These are phyloP conservation scores for Rhagonycha lutea DNA, from an alignment of 2,888 invertebrate species.

Conservation along the genomic window DNA sequence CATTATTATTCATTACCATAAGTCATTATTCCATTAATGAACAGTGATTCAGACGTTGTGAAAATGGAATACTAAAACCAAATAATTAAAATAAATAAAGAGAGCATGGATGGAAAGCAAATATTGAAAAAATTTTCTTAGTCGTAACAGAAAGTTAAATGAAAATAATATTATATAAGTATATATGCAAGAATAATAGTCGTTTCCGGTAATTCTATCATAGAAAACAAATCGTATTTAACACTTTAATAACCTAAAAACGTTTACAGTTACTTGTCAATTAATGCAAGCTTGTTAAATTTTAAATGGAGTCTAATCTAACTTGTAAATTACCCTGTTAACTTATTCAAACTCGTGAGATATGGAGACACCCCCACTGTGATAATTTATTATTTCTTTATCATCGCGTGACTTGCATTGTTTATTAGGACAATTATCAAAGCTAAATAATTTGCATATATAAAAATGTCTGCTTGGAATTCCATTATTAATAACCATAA, in stretches of 20 bases:
- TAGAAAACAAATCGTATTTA: background rate
- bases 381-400: conserved; percentile 47
- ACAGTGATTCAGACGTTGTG: no score
- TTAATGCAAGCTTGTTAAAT: conserved; percentile 42
- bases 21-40: no score
- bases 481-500: conserved; percentile 31
- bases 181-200: background rate
- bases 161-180: background rate
- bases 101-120: background rate
- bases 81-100: no score
- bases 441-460: conserved; percentile 44
- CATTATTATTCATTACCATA: no score
- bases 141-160: background rate
- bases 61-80: no score
- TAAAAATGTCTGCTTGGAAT: conserved; percentile 31
- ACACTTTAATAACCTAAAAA: conserved; percentile 28
- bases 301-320: conserved; percentile 46
- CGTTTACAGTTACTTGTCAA: conserved; percentile 45
- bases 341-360: conserved; percentile 45
- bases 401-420: conserved; percentile 47
- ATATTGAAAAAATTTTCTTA: background rate
- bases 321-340: conserved; percentile 47
- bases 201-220: background rate
- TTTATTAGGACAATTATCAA: conserved; percentile 47
- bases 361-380: conserved; percentile 42